These are phyloP conservation scores for Scaptodrosophila latifasciaeformis DNA, from an alignment of 2,888 invertebrate genomes.

Conservation along the genomic window DNA sequence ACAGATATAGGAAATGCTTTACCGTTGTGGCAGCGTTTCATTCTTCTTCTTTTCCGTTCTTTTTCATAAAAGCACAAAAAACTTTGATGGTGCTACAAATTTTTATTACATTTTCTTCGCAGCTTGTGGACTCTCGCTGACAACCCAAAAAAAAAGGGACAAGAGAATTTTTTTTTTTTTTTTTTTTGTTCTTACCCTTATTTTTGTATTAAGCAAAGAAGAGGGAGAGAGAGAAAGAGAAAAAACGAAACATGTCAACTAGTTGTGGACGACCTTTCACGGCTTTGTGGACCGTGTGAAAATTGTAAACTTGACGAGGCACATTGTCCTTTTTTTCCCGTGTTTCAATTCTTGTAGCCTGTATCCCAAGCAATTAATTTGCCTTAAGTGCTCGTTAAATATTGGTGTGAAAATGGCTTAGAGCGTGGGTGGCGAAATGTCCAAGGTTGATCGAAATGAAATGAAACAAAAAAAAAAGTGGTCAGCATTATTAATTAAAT, in stretches of 20 bases:
- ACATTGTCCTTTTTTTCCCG: slow-evolving; percentile 13
- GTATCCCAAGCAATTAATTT: slow-evolving; percentile 50
- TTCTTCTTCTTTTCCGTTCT: too few species aligned
- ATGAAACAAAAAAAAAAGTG: slow-evolving; percentile 2
- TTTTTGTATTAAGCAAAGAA: slow-evolving; percentile 8
- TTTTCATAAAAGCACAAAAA: slow-evolving; percentile 19
- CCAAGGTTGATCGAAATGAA: slow-evolving; percentile 12
- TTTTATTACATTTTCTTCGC: slow-evolving; percentile 58
- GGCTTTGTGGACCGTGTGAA: not conserved
- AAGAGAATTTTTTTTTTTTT: slow-evolving; percentile 21
- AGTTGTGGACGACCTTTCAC: not conserved
- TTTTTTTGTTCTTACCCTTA: slow-evolving; percentile 19
- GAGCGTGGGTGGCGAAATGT: not conserved
- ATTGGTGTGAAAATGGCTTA: slow-evolving; percentile 17
- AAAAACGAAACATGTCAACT: not conserved
- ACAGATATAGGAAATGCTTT: too few species aligned
- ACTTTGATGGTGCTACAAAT: slow-evolving; percentile 53
- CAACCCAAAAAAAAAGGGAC: slow-evolving; percentile 33
- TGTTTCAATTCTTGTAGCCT: slow-evolving; percentile 1
- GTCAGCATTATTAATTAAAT: slow-evolving; percentile 44
- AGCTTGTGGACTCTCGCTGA: slow-evolving; percentile 43
- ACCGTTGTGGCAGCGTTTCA: too few species aligned
- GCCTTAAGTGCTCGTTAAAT: slow-evolving; percentile 61
- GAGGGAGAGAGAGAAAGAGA: not conserved
- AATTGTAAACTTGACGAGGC: slow-evolving; percentile 7